Conservation (phyloP, 2,888 invertebrate genomes). For the Drosophila barbarae region DNA sequence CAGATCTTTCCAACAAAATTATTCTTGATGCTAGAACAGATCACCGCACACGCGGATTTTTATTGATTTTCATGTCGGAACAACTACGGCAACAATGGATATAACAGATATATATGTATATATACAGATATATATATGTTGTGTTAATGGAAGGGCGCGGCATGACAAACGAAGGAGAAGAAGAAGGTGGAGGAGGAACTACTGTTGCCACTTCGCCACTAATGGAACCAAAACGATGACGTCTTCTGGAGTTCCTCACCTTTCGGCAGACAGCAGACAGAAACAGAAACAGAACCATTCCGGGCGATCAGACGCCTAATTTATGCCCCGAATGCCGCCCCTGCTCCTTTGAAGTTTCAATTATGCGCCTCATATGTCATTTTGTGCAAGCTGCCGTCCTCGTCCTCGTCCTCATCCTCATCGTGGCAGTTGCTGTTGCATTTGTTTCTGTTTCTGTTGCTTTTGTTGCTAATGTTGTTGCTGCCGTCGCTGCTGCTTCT, state of each 20-base stretch:
- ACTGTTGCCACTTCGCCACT: slow-evolving; percentile 50
- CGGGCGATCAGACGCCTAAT: slow-evolving; percentile 68
- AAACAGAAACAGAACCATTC: slow-evolving; percentile 39
- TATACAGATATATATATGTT: slow-evolving; percentile 22
- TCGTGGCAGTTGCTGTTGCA: slow-evolving; percentile 10
- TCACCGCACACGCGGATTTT: slow-evolving; percentile 67
- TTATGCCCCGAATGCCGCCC: slow-evolving; percentile 68
- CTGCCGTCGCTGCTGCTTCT: slow-evolving; percentile 4
- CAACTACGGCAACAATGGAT: slow-evolving; percentile 47
- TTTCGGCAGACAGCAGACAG: slow-evolving; percentile 19
- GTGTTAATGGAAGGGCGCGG: slow-evolving; percentile 69
- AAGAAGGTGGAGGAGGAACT: slow-evolving; percentile 31
- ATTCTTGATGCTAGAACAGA: slow-evolving; percentile 36
- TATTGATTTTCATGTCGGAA: slow-evolving; percentile 65
- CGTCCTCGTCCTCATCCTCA: slow-evolving; percentile 9
- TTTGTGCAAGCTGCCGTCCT: slow-evolving; percentile 61
- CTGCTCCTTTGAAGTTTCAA: slow-evolving; percentile 76
- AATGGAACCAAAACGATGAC: slow-evolving; percentile 62
- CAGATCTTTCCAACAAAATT: slow-evolving; percentile 10
- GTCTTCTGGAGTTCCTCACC: slow-evolving; percentile 48
- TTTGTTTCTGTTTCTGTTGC: slow-evolving; percentile 14
- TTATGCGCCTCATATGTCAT: slow-evolving; percentile 77
- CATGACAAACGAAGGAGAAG: slow-evolving; percentile 36
- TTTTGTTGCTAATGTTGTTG: slow-evolving; percentile 8
- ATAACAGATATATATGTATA: slow-evolving; percentile 8